Evolutionary conservation across 2,797 vertebrate species (phyloP), one percentile per base, ranked within the genome.

Genomic region (Sitta carolinensis): DNA sequence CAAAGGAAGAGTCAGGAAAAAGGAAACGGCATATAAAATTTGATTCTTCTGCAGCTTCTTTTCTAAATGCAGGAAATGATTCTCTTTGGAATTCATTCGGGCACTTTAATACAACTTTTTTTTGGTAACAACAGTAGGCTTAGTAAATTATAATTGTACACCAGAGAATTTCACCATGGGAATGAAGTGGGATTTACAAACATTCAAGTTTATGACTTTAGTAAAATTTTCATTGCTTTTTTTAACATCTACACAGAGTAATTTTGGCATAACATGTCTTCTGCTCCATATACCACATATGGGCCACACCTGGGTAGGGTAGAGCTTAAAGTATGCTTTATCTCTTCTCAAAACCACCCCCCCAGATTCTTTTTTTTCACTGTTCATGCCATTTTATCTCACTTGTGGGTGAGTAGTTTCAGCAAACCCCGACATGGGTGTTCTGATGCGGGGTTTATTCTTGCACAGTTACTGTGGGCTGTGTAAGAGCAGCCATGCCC

Each of bases 11-110:
- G 87, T 94, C 95, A 96, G 95, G 94, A 94, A 96, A 94, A 96
- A 97, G 96, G 93, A 97, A 97, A 90, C 94, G 66, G 73, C 93
- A 67, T 93, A 34, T 95, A 95, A 96, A 97, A 96, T 89, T 48
- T 70, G 40, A 94, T 94, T 93, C 93, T 94, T 92, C 55, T 94
- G 59, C 45, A 87, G 68, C 87, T 87, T 96, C 43, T 70, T 72
- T 87, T 83, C 16, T 66, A 89, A 94, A 86, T 74, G 27, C 58
- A 94, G 96, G 94, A 97, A 97, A 89, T 90, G 0, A 42, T 68
- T 63, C 80, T 92, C 62, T 70, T 85, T 54, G 52, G 87, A 77
- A 84, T 91, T 94, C 52, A 55, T 76, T 80, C 62, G 76, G 38
- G 69, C 67, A 48, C 34, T 95, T 93, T 29, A 90, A n/a, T 74